These are phyloP conservation scores for Falco concolor DNA, from an alignment of 2,797 vertebrate species.

Conservation along the genomic window DNA sequence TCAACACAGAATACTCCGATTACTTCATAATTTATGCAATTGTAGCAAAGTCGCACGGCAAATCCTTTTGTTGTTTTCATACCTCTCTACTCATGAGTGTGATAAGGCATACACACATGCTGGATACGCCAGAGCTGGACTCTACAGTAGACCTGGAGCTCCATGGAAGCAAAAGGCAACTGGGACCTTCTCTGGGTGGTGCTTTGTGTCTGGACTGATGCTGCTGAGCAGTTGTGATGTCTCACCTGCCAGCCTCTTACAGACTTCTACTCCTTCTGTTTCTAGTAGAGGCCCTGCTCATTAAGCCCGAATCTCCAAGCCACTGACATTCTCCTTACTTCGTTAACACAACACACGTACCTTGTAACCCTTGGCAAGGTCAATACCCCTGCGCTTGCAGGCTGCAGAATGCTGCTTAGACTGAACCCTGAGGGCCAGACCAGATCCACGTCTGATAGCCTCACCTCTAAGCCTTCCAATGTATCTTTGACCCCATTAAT, in stretches of 20 bases:
- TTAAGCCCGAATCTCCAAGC: not conserved
- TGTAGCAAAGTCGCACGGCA: not conserved
- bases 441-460: not conserved
- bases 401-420: not conserved
- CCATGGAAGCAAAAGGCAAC: not conserved
- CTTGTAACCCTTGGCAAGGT: not conserved
- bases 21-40: constrained; percentile 36
- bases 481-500: not conserved
- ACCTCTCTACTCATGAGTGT: not conserved
- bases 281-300: not conserved
- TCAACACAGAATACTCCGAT: not conserved
- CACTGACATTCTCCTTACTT: not conserved
- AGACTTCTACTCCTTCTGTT: not conserved
- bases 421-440: not conserved
- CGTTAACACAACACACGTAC: accelerated
- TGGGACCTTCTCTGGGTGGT: not conserved
- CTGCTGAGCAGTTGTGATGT: not conserved
- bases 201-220: not conserved
- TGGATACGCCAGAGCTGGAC: not conserved
- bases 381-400: not conserved
- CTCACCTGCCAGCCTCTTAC: not conserved
- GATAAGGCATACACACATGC: not conserved
- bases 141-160: not conserved
- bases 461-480: not conserved
- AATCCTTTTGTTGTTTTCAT: not conserved